Evolutionary conservation across 2,113 vertebrate genomes (phyloP).

Genomic region (Microcebus murinus): DNA sequence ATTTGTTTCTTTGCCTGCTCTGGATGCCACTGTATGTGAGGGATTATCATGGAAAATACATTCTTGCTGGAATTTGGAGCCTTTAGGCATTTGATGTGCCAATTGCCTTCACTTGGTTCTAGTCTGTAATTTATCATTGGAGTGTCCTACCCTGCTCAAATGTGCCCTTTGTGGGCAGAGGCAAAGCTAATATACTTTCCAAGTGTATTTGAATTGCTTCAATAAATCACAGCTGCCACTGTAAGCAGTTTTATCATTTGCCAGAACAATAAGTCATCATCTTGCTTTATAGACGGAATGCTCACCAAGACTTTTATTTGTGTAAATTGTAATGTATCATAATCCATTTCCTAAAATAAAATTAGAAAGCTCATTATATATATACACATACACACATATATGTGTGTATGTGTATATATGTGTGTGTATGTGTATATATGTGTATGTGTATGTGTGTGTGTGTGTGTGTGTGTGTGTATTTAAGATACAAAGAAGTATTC

Average conservation of each 20-base stretch:
- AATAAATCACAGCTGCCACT: constrained; percentile 89
- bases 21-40: constrained; percentile 60
- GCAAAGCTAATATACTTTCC: constrained; percentile 87
- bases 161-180: constrained; percentile 84
- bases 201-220: constrained; percentile 87
- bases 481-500: constrained; percentile 20
- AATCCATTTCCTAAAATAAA: constrained; percentile 79
- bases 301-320: constrained; percentile 80
- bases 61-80: constrained; percentile 80
- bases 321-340: constrained; percentile 78
- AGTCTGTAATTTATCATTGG: constrained; percentile 84
- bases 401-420: accelerated
- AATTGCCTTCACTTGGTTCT: constrained; percentile 82
- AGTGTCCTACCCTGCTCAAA: constrained; percentile 78
- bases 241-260: constrained; percentile 85
- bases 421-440: too few relatives aligned
- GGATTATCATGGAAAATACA: constrained; percentile 77
- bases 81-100: constrained; percentile 83
- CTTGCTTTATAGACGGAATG: constrained; percentile 72
- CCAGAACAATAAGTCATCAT: constrained; percentile 84
- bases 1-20: constrained; percentile 74
- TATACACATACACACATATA: not conserved
- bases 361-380: constrained; percentile 43
- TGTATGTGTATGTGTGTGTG: not conserved
- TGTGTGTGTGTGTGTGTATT: not conserved